Conservation (phyloP, 2,797 vertebrate species). For the Mormyrus proboscirostris region DNA sequence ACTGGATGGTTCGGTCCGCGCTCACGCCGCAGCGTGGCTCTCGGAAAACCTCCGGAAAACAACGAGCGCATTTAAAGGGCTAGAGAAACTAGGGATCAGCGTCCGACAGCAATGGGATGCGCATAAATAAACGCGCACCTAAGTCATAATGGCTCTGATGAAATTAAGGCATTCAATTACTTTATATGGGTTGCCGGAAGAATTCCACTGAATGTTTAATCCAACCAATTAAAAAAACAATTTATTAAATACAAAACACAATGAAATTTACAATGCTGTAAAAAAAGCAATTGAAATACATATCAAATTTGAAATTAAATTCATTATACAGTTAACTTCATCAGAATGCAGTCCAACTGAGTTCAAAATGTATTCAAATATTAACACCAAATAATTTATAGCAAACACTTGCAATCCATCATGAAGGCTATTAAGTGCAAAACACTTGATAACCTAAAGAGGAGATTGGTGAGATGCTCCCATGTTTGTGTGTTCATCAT, state of each 20-base stretch:
- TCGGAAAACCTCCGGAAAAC: conserved; percentile 48
- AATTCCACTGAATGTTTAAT: not conserved
- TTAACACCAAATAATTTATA: not conserved
- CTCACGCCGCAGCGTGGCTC: conserved; percentile 57
- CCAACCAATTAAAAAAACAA: not conserved
- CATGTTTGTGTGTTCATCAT: not conserved
- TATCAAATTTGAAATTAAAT: not conserved
- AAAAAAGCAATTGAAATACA: conserved; percentile 10
- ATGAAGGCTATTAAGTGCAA: not conserved
- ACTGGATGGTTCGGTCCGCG: conserved; percentile 56
- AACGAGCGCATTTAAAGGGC: conserved; percentile 58
- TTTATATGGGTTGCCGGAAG: not conserved
- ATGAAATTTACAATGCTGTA: not conserved
- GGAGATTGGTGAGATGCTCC: not conserved
- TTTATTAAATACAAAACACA: conserved; percentile 7
- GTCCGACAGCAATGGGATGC: not conserved
- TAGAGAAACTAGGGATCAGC: conserved; percentile 22
- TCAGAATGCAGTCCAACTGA: not conserved
- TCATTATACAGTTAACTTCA: not conserved
- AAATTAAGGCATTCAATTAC: not conserved
- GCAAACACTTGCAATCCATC: not conserved
- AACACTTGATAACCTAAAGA: not conserved
- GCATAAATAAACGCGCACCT: not conserved
- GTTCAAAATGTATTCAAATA: not conserved
- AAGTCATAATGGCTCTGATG: not conserved